These are phyloP conservation scores for Pollenia griseotomentosa DNA, from an alignment of 2,888 invertebrate species.

Conservation along the genomic window DNA sequence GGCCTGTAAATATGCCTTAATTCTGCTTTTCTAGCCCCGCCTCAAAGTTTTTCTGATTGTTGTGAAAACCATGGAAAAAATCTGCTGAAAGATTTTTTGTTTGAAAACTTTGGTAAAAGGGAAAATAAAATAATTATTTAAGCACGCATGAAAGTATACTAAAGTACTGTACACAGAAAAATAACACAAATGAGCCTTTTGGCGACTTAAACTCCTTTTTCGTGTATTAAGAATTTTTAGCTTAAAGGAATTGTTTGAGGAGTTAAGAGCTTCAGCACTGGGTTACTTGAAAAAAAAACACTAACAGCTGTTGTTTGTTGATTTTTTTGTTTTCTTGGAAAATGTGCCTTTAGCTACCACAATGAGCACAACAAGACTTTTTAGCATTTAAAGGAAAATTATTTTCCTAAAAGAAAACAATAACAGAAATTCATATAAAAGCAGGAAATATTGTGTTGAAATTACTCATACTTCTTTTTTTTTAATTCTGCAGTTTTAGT, in stretches of 20 bases:
- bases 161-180: slow-evolving; percentile 4
- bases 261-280: background rate
- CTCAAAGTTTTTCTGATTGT: slow-evolving; percentile 41
- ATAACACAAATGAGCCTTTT: slow-evolving; percentile 48
- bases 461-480: background rate
- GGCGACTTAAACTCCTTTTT: slow-evolving; percentile 62
- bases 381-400: slow-evolving; percentile 8
- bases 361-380: slow-evolving; percentile 37
- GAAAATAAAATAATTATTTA: slow-evolving; percentile 30
- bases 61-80: background rate
- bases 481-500: background rate
- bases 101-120: background rate
- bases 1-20: background rate
- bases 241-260: background rate
- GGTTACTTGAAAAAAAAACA: slow-evolving; percentile 26
- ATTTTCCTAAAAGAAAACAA: background rate
- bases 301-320: slow-evolving; percentile 56
- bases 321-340: slow-evolving; percentile 19
- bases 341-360: slow-evolving; percentile 18
- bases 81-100: slow-evolving; percentile 23
- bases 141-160: background rate
- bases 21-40: background rate
- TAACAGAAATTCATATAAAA: slow-evolving; percentile 2
- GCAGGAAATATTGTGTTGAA: slow-evolving; percentile 14
- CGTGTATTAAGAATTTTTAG: background rate